A percentile compares a stretch with the other conserved stretches of the same genome.
phyloP scores from a whole-genome alignment of 2,797 vertebrate species.

The Neopelma chrysocephalum region DNA sequence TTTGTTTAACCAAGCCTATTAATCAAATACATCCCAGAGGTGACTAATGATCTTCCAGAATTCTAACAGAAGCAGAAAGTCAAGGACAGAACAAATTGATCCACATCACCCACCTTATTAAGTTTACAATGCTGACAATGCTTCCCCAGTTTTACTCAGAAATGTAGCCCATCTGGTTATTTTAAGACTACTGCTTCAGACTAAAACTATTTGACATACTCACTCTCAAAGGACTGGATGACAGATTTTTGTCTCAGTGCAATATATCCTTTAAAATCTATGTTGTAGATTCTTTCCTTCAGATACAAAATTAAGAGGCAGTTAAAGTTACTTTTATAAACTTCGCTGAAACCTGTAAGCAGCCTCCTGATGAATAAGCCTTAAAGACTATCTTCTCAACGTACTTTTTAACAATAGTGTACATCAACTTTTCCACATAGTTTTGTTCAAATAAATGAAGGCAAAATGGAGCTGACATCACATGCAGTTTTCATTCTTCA shows the following conservation, averaged over 20 bases:
- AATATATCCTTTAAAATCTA: neutral
- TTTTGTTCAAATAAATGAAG: neutral
- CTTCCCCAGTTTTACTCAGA: constrained; percentile 48
- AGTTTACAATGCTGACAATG: constrained; percentile 58
- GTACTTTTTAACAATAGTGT: accelerated
- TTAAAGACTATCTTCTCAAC: neutral
- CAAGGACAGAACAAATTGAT: constrained; percentile 80
- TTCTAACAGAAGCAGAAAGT: constrained; percentile 77
- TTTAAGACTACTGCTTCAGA: constrained; percentile 28
- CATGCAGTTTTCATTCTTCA: neutral
- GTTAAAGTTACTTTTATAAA: neutral
- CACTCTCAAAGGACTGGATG: neutral
- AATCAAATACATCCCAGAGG: constrained; percentile 79
- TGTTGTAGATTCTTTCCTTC: neutral
- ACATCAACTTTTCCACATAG: neutral
- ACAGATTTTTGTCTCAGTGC: neutral
- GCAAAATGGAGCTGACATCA: neutral
- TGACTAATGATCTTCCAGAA: constrained; percentile 79
- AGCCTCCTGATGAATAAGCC: neutral
- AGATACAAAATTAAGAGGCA: neutral
- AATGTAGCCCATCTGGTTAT: constrained; percentile 23
- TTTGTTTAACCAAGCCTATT: constrained; percentile 78
- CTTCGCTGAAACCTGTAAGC: neutral
- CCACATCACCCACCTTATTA: constrained; percentile 69
- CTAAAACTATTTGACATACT: constrained; percentile 25